phyloP scores from a whole-genome alignment of 2,113 vertebrate genomes.

The Genyomyrus donnyi region DNA sequence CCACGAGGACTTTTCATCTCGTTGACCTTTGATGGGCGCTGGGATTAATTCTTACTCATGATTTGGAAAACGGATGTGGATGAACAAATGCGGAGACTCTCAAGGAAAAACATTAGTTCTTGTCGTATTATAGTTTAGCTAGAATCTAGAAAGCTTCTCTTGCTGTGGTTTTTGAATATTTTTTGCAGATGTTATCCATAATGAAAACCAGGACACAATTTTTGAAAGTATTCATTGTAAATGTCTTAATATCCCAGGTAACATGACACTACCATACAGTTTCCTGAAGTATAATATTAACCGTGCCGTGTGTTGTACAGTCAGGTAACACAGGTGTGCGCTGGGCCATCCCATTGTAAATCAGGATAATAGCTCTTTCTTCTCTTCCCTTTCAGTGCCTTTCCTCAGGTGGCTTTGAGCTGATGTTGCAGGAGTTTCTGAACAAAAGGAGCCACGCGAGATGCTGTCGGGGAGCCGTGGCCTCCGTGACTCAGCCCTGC shows the following conservation, averaged over 20 bases:
- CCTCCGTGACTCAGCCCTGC: conserved; percentile 71
- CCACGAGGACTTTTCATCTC: neutral
- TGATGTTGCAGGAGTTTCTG: conserved; percentile 93
- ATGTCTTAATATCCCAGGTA: conserved; percentile 80
- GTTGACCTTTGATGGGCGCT: neutral
- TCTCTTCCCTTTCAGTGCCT: conserved; percentile 57
- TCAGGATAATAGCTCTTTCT: neutral
- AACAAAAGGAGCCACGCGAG: conserved; percentile 86
- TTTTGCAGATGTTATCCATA: conserved; percentile 57
- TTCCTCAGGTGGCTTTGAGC: conserved; percentile 88
- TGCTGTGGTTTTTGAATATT: conserved; percentile 40
- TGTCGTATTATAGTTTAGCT: neutral
- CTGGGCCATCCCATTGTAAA: neutral
- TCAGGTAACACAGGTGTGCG: neutral
- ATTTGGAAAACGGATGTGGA: neutral
- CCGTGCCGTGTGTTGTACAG: neutral
- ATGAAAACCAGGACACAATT: conserved; percentile 71
- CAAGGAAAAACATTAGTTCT: conserved; percentile 31
- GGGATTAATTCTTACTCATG: neutral
- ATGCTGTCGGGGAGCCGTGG: conserved; percentile 30
- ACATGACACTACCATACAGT: conserved; percentile 15
- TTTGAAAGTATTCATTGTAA: conserved; percentile 65
- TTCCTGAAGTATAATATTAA: conserved; percentile 17
- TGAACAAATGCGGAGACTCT: conserved; percentile 49
- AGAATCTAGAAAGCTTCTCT: neutral